Conservation (phyloP, 2,797 vertebrate species). For the Morelia viridis region DNA sequence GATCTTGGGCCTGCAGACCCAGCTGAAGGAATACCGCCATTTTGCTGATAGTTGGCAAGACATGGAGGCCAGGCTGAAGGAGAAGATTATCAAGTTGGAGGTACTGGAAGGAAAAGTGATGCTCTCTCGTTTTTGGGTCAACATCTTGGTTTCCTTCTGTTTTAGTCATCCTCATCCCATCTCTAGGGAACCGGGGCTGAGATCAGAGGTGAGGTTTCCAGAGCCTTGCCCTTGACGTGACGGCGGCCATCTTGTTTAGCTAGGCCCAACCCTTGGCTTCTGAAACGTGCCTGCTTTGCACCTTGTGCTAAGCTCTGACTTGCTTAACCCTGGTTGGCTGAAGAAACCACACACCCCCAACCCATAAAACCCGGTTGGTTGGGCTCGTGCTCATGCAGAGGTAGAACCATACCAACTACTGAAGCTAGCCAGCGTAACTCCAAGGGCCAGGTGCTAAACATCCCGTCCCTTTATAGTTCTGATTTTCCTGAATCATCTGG, state of each 20-base stretch:
- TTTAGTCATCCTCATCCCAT: background rate
- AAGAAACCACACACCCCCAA: too few species aligned
- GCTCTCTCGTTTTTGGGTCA: background rate
- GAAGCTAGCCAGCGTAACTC: too few species aligned
- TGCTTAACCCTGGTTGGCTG: too few species aligned
- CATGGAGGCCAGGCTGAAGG: conserved; percentile 78
- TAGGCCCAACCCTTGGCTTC: background rate
- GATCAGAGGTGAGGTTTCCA: too few species aligned
- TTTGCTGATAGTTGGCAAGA: conserved; percentile 76
- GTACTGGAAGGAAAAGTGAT: conserved; percentile 57
- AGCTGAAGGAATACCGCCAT: conserved; percentile 74
- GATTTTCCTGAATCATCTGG: background rate
- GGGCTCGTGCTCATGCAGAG: too few species aligned
- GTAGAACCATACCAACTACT: too few species aligned
- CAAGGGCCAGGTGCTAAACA: too few species aligned
- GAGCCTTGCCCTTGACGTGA: background rate
- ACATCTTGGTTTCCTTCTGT: background rate
- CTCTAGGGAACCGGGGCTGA: background rate
- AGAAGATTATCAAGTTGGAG: conserved; percentile 86
- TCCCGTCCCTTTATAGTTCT: background rate
- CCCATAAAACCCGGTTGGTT: too few species aligned
- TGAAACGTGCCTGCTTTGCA: too few species aligned
- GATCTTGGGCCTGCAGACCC: conserved; percentile 79
- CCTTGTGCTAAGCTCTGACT: too few species aligned
- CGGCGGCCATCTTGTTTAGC: background rate